Evolutionary conservation across 2,797 vertebrate species (phyloP), one percentile per base, ranked within the genome.

Genomic region (Pyrocephalus nanus): DNA sequence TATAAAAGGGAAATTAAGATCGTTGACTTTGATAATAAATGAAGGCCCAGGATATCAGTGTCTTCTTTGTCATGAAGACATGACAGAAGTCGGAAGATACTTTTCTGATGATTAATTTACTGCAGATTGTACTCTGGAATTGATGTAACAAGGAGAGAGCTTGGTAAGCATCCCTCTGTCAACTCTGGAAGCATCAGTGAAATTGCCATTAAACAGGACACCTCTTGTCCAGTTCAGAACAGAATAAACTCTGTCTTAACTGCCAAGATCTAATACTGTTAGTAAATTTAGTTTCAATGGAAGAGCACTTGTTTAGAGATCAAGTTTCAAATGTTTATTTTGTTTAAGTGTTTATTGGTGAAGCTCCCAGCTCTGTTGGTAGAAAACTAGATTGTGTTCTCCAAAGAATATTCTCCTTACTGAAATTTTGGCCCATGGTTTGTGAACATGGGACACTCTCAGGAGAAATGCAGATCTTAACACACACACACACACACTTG

Each of bases 21-120:
- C 14, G 1, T 12, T 85, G 14, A 2, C 79, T 67, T 80, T 54
- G 10, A 6, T 58, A 23, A 2, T 0, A 0, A 2, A 1, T 38
- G 7, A 55, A 76, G 34, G 18, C 16, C 5, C 6, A 0, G 60
- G 55, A 34, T 36, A 25, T 74, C 7, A 8, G 7, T 60, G 12
- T 65, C 9, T 42, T 12, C 19, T n/a, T 8, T 81, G 20, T 7
- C 0, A 1, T 20, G 29, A 5, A 65, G 65, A 47, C 29, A 43
- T 58, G 18, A 40, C 6, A 64, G 29, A 26, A 65, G 22, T 27
- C 81, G 48, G 9, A 11, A 70, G 21, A 3, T 64, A 2, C 1
- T 76, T 72, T 47, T 2, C 16, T 38, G 25, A 8, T 29, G 11
- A 6, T 22, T 79, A 5, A 45, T 62, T 11, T 36, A 4, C 22